phyloP scores from a whole-genome alignment of 2,888 invertebrate genomes.

The Eupithecia tripunctaria region DNA sequence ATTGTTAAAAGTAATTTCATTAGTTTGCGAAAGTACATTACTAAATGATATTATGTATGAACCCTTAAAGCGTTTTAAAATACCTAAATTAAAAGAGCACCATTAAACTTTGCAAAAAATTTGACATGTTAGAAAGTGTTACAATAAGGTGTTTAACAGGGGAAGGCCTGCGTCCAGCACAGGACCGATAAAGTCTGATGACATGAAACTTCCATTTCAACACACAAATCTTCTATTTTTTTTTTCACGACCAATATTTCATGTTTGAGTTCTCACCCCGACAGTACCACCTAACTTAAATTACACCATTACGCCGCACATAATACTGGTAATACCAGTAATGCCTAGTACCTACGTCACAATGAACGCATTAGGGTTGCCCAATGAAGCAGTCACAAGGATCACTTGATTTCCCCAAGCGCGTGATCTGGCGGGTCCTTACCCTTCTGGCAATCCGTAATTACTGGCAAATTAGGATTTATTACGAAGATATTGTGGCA shows the following conservation, averaged over 20 bases:
- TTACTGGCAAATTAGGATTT: constrained; percentile 32
- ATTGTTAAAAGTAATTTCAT: too few relatives aligned
- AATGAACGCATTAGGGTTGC: constrained; percentile 58
- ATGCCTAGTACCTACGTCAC: constrained; percentile 52
- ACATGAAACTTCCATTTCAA: too few relatives aligned
- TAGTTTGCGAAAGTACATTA: neutral
- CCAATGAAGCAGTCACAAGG: constrained; percentile 53
- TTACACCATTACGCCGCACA: constrained; percentile 60
- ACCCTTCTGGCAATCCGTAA: constrained; percentile 43
- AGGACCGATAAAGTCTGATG: too few relatives aligned
- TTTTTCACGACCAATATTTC: constrained; percentile 30
- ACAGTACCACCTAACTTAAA: constrained; percentile 59
- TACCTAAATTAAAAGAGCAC: neutral
- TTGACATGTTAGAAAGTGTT: too few relatives aligned
- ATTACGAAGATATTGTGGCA: constrained; percentile 12
- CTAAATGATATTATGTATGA: neutral
- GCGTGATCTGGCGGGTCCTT: constrained; percentile 47
- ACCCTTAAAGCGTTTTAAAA: neutral
- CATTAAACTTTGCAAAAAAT: too few relatives aligned
- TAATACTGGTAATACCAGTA: constrained; percentile 59
- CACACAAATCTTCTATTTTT: neutral
- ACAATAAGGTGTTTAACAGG: too few relatives aligned
- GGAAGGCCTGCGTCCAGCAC: too few relatives aligned
- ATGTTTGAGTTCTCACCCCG: constrained; percentile 14
- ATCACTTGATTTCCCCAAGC: constrained; percentile 68